Conservation (phyloP, 2,888 invertebrate species). For the Andrena trimmerana region DNA sequence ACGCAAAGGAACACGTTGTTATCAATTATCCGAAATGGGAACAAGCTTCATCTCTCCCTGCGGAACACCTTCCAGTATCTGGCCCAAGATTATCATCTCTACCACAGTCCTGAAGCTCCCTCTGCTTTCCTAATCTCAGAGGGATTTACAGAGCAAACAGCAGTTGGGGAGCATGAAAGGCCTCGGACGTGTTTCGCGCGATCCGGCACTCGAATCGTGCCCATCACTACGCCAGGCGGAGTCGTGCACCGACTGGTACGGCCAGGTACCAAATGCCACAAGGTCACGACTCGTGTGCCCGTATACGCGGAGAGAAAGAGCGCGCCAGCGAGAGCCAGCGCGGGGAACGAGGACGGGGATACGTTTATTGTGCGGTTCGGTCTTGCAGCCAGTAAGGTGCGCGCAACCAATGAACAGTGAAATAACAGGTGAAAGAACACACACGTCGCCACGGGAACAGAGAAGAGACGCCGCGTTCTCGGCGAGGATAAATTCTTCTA, state of each 20-base stretch:
- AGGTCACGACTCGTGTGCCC: constrained; percentile 80
- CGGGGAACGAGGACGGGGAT: constrained; percentile 16
- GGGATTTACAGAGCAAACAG: not conserved
- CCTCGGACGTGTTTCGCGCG: not conserved
- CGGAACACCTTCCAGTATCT: too few species aligned
- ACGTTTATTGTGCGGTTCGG: constrained; percentile 49
- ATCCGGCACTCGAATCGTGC: constrained; percentile 35
- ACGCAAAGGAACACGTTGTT: too few species aligned
- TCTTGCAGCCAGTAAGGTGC: constrained; percentile 46
- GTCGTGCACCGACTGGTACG: constrained; percentile 80
- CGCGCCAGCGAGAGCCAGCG: not conserved
- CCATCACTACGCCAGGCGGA: constrained; percentile 53
- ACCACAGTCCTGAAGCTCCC: too few species aligned
- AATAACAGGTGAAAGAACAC: constrained; percentile 62
- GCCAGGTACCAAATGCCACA: constrained; percentile 84
- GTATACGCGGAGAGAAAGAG: constrained; percentile 38
- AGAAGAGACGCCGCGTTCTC: constrained; percentile 16
- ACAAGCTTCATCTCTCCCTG: too few species aligned
- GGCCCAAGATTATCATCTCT: too few species aligned
- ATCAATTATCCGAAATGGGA: too few species aligned
- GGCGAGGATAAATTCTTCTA: not conserved
- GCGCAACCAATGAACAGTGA: constrained; percentile 54
- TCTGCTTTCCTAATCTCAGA: not conserved
- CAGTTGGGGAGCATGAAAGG: not conserved
- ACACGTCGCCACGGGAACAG: constrained; percentile 16